Base-by-base conservation (phyloP, 30 jellyfish, hydroid and myxozoan genomes). In the Hydra vulgaris region DNA sequence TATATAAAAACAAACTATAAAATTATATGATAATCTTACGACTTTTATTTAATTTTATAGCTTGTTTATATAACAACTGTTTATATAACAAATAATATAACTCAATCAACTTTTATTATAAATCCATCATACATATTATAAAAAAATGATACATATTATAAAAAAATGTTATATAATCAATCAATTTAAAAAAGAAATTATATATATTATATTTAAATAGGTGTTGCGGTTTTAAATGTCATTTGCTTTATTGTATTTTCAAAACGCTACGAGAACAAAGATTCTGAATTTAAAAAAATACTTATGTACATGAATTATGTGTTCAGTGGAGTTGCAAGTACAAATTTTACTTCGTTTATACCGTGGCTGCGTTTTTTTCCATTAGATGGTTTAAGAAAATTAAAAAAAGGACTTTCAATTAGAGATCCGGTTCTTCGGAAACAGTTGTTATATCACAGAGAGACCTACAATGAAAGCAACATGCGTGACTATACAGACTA, bases 401-500 rank as follows among this genome's bases (percentile, higher is more conserved):
- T 80, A 12, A 80, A 80, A 25, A 26, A 70, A 25, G 71, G 83
- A 20, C 53, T 80, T 23, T 25, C 21, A 18, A 26, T 21, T 15
- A 82, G 87, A 3, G 77, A 80, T 66, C 53, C 23, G 67, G 19
- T 23, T 22, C 56, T 75, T 7, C 94, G 86, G 1, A 74, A 74
- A 83, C 82, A 82, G 72, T 74, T 90, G 22, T 52, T 54, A 18
- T 70, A 66, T 69, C 97, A 90, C 86, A 78, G 75, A 76, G 54
- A 82, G 27, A 70, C 90, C 25, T 90, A 76, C 70, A 84, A 90
- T 15, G 71, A 73, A 40, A 76, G 73, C 5, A 73, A 81, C 85
- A 73, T 85, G 72, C 94, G 95, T 17, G 95, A 85, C 77, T 22
- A 85, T 26, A 90, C 95, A 18, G 97, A 90, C 55, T 86, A 87